These are phyloP conservation scores for Coptotermes formosanus DNA, from an alignment of 1,140 invertebrate genomes.

Conservation along the genomic window DNA sequence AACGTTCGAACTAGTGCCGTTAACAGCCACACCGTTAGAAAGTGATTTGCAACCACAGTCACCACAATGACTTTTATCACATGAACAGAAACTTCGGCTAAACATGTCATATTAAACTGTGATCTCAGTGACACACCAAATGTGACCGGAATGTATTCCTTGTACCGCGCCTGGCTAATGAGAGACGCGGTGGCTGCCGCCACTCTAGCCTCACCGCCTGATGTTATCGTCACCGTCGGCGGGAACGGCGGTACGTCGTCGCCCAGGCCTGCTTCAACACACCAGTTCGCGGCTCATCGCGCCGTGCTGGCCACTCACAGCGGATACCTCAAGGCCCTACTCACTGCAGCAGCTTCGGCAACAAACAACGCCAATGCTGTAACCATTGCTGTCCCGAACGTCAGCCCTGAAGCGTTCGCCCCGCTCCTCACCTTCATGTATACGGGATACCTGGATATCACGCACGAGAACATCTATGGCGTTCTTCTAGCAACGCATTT, in stretches of 20 bases:
- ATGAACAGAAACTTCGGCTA: too few relatives aligned
- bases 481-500: constrained; percentile 71
- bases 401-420: constrained; percentile 66
- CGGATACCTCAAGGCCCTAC: constrained; percentile 63
- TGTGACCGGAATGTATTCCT: constrained; percentile 53
- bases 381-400: constrained; percentile 53
- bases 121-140: not conserved
- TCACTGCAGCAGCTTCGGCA: constrained; percentile 46
- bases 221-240: constrained; percentile 63
- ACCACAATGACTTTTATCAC: too few relatives aligned
- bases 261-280: constrained; percentile 35
- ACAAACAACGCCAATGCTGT: too few relatives aligned
- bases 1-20: too few relatives aligned
- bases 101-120: not conserved
- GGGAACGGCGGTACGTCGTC: constrained; percentile 54
- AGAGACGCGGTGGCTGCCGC: constrained; percentile 43
- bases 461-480: constrained; percentile 68
- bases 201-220: constrained; percentile 52
- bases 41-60: too few relatives aligned
- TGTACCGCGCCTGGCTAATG: constrained; percentile 66
- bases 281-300: constrained; percentile 67
- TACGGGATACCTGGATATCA: constrained; percentile 69
- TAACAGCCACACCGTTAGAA: too few relatives aligned
- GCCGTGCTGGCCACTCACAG: constrained; percentile 62
- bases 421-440: constrained; percentile 75